Conservation (phyloP, 2,113 vertebrate species). For the Macaca nemestrina region DNA sequence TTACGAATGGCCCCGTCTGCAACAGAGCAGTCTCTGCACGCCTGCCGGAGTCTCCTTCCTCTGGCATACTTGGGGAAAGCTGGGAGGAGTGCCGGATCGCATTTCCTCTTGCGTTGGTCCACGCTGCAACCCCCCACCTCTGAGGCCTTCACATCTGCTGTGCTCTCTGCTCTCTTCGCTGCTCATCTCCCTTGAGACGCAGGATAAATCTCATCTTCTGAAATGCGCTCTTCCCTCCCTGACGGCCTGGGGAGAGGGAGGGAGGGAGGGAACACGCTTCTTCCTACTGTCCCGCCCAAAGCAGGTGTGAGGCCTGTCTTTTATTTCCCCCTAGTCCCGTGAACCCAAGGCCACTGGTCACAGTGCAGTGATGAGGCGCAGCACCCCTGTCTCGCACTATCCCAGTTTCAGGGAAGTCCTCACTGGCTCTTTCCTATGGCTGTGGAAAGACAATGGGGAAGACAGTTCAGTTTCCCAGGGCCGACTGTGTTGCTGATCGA, state of each 20-base stretch:
- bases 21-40: background rate
- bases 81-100: background rate
- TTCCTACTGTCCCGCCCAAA: background rate
- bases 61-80: background rate
- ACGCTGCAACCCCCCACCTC: background rate
- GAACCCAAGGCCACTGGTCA: background rate
- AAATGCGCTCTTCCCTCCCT: background rate
- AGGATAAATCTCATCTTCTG: background rate
- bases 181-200: background rate
- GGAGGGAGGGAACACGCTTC: background rate
- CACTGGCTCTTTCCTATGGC: background rate
- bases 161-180: background rate
- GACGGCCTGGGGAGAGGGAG: background rate
- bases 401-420: background rate
- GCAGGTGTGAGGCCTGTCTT: background rate
- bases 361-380: background rate
- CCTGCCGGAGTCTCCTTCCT: background rate
- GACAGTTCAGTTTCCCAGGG: background rate
- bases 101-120: background rate
- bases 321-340: background rate
- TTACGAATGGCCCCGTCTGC: background rate
- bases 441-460: background rate
- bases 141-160: background rate
- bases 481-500: background rate
- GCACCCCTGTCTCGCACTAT: background rate